A percentile compares a stretch with the other conserved stretches of the same genome.
Conservation (phyloP, 2,113 vertebrate species). For the Pao palembangensis region DNA sequence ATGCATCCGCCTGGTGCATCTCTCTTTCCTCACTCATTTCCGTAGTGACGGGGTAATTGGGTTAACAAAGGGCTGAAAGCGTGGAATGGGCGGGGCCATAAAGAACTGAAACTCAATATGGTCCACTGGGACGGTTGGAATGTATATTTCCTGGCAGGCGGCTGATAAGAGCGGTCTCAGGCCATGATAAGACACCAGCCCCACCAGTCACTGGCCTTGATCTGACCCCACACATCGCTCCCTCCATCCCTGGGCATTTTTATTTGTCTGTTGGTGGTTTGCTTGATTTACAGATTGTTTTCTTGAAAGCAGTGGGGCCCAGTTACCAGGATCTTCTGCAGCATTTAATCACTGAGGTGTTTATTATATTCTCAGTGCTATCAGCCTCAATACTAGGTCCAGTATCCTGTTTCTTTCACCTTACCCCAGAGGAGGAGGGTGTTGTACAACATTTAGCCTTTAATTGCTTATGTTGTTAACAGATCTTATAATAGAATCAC, state of each 20-base stretch:
- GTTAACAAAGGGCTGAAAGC: conserved; percentile 46
- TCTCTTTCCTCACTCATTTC: conserved; percentile 34
- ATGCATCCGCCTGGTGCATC: conserved; percentile 14
- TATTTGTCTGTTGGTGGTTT: conserved; percentile 5
- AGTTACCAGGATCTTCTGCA: too few species aligned
- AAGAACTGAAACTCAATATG: conserved; percentile 14
- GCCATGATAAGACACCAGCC: conserved; percentile 32
- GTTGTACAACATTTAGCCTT: too few species aligned
- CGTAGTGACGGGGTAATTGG: conserved; percentile 40
- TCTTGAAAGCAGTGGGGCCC: too few species aligned
- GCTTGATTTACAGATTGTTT: background rate
- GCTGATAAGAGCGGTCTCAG: conserved; percentile 41
- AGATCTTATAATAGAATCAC: too few species aligned
- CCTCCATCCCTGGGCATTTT: conserved; percentile 7
- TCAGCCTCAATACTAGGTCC: too few species aligned
- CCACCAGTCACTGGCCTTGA: conserved; percentile 28
- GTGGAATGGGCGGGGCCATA: conserved; percentile 47
- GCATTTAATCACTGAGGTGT: too few species aligned
- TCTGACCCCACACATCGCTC: conserved; percentile 28
- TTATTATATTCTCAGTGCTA: too few species aligned
- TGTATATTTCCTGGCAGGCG: conserved; percentile 47
- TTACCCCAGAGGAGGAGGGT: too few species aligned
- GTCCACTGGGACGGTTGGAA: conserved; percentile 45
- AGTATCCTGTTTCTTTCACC: too few species aligned
- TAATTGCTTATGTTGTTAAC: too few species aligned